Evolutionary conservation across 2,888 invertebrate genomes (phyloP), one percentile per base, ranked within the genome.

Genomic region (Lithosia quadra): DNA sequence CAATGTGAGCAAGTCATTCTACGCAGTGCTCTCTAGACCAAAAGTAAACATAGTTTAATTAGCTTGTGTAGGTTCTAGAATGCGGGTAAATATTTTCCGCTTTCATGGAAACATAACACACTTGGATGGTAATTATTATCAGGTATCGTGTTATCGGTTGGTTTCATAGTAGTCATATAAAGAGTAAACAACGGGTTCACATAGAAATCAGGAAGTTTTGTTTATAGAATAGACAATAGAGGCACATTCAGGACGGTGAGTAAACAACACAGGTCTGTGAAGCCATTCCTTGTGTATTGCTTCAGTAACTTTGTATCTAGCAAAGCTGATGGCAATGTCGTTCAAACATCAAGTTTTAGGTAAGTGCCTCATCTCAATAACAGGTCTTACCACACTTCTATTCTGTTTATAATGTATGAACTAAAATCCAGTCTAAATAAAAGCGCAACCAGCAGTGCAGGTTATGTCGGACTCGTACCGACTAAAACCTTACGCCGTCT

Each of bases 201-300:
- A 2, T 55, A 67, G 72, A 74, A 78, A 67, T 49, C 28, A 72
- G 82, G 76, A 82, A 75, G 82, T 81, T 78, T 78, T 57, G 65
- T 61, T 70, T 72, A 72, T 69, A 67, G 64, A 21, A 11, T 74
- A 76, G 72, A 82, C 81, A 79, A 81, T 82, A 60, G 74, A 49
- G 22, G 7, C 56, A 57, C 53, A 39, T 68, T 68, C 71, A 68
- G 60, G 18, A 15, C 11, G 39, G n/a, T 36, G 22, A 15, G 56
- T 64, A 64, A 64, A 64, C 64, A 64, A 56, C 13, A 55, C 56
- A 22, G 18, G 55, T 55, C 13, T 57, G 56, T 64, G 8, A 21
- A 56, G 34, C 24, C 64, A 81, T 68, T 82, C 63, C 70, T 66
- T 59, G 70, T 56, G 63, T 55, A 67, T 43, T 75, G 75, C 74